Evolutionary conservation across 2,888 invertebrate genomes (phyloP).

Genomic region (Epirrhoe tristata): DNA sequence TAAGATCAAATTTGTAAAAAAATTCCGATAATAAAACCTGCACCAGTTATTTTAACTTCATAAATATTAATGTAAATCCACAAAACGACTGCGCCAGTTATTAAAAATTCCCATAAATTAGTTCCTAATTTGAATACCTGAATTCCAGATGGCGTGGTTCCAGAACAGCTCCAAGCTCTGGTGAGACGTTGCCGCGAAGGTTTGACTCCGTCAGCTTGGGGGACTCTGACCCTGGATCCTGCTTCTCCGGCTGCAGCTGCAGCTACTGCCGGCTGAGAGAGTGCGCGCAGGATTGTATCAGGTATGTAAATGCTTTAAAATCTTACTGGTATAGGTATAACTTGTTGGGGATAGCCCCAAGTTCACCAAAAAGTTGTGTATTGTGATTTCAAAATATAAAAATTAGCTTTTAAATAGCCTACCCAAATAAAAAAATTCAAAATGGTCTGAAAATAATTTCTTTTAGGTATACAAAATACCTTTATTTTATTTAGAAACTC

Average conservation of each 20-base stretch:
- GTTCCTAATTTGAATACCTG: not conserved
- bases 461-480: not conserved
- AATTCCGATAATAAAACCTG: too few species aligned
- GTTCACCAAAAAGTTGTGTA: too few species aligned
- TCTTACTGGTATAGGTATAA: too few species aligned
- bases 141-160: slow-evolving; percentile 79
- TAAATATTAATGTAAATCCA: not conserved
- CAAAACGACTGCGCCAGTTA: slow-evolving; percentile 1
- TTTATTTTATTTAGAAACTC: not conserved
- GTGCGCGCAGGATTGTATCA: slow-evolving; percentile 78
- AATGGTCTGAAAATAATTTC: too few species aligned
- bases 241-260: slow-evolving; percentile 86
- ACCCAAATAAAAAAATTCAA: too few species aligned
- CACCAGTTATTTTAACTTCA: not conserved
- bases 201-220: slow-evolving; percentile 76
- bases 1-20: too few species aligned
- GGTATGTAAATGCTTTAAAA: slow-evolving; percentile 50
- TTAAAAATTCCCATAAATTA: not conserved
- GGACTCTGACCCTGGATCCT: slow-evolving; percentile 83
- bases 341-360: too few species aligned
- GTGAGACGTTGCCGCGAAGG: slow-evolving; percentile 59
- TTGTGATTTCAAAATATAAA: too few species aligned
- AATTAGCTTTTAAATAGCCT: too few species aligned
- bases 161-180: slow-evolving; percentile 73
- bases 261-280: slow-evolving; percentile 85